These are phyloP conservation scores for Martes flavigula DNA, from an alignment of 2,797 vertebrate species.

Conservation along the genomic window DNA sequence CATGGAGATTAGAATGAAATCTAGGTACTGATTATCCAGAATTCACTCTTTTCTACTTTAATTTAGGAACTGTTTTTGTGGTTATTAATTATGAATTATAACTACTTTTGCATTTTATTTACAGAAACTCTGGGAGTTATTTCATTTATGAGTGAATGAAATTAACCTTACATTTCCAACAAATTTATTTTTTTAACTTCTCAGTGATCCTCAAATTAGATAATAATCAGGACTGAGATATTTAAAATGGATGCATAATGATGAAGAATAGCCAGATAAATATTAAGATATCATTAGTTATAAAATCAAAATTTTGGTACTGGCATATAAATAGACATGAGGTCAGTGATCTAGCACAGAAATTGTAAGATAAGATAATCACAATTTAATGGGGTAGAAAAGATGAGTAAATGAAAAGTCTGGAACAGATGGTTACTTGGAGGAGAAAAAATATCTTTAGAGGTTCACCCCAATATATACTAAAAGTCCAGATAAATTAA, in stretches of 20 bases:
- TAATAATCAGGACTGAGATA: slow-evolving; percentile 5
- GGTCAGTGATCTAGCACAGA: neutral
- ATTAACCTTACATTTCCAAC: neutral
- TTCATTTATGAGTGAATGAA: neutral
- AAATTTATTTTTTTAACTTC: neutral
- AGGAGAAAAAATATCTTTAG: neutral
- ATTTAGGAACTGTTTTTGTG: slow-evolving; percentile 3
- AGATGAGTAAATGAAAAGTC: slow-evolving; percentile 21
- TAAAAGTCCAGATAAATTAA: slow-evolving; percentile 14
- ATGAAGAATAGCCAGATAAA: neutral
- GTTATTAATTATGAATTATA: slow-evolving; percentile 20
- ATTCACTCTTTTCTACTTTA: slow-evolving; percentile 27
- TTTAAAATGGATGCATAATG: neutral
- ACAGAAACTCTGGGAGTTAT: neutral
- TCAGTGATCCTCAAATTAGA: neutral
- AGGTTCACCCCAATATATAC: neutral
- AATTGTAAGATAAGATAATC: neutral
- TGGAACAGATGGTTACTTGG: neutral
- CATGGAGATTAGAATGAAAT: slow-evolving; percentile 26
- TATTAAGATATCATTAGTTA: neutral
- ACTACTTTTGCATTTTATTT: slow-evolving; percentile 21
- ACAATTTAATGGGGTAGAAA: slow-evolving; percentile 21
- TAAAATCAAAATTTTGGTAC: neutral
- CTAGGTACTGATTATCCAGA: slow-evolving; percentile 8
- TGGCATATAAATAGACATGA: neutral